Base-by-base conservation (phyloP, 2,113 vertebrate genomes). In the Hymenochirus boettgeri region DNA sequence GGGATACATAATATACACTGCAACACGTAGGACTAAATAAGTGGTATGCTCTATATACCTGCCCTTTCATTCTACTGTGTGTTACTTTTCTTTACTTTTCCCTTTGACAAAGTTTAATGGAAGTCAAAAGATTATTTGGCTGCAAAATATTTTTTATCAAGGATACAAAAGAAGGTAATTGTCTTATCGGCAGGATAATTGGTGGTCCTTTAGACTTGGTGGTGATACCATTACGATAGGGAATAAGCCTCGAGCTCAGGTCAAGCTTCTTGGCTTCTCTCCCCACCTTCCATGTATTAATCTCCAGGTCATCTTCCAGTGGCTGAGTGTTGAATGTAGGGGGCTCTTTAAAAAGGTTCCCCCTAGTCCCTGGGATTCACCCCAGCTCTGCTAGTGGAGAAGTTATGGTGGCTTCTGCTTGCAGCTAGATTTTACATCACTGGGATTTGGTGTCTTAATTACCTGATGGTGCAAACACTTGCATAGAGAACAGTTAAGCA, bases 141-240 rank as follows among this genome's bases (percentile, higher is more conserved):
- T 76, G 82, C 88, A 88, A 88, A 87, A 81, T 84, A 83, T 86
- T 89, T 87, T 89, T 86, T 88, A 88, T 86, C 85, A 81, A 84
- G 82, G 72, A 79, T 77, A 87, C 85, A 86, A 83, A 85, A 86
- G 80, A 70, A 79, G 77, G 79, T n/a, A 85, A 85, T 90, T 90
- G 87, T 89, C 85, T 90, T 88, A 89, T 88, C 82, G 66, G 84
- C 77, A 74, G 78, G 75, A 73, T 88, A 85, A 90, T 89, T 86
- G 74, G 83, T 86, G 83, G n/a, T 87, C 84, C 85, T 88, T 87
- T 89, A 87, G 85, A 80, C 81, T 81, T 71, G 73, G 73, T n/a
- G n/a, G n/a, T 88, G 86, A 90, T 88, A 85, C 78, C 65, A 72
- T 72, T 73, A 75, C 73, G 88, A 90, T 87, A 88, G 82, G 78